Conservation (phyloP, 2,888 invertebrate species). For the Koerneria pararmatus region DNA sequence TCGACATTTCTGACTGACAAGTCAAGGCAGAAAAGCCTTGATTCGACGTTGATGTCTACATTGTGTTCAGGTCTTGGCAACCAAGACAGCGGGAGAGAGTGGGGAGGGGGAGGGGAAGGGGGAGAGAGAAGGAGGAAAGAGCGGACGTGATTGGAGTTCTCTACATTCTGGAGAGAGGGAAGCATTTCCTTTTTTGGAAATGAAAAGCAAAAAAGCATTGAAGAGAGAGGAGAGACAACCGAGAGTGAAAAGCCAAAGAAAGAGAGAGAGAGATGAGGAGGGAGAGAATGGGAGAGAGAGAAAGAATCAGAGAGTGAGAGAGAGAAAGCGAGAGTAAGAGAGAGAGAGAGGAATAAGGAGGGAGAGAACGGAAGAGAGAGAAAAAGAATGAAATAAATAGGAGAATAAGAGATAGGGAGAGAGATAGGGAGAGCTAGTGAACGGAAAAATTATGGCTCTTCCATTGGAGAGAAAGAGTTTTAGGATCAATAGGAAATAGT, state of each 20-base stretch:
- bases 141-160: too few species aligned
- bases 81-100: background rate
- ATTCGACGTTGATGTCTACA: too few species aligned
- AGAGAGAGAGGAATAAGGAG: background rate
- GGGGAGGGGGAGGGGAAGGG: background rate
- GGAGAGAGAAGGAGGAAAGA: too few species aligned
- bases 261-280: background rate
- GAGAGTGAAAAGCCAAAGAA: background rate
- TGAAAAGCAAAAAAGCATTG: background rate
- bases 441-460: background rate
- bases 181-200: background rate
- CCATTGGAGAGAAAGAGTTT: background rate
- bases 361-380: background rate
- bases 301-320: slow-evolving; percentile 5
- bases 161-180: too few species aligned
- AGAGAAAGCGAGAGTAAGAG: background rate
- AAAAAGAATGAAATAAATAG: background rate
- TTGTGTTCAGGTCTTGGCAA: background rate
- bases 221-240: background rate
- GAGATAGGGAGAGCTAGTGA: background rate
- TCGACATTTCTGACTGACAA: too few species aligned
- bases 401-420: background rate
- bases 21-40: too few species aligned
- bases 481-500: slow-evolving; percentile 3
- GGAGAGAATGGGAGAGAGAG: background rate